Conservation (phyloP, 2,888 invertebrate species). For the Conus canariensis region DNA sequence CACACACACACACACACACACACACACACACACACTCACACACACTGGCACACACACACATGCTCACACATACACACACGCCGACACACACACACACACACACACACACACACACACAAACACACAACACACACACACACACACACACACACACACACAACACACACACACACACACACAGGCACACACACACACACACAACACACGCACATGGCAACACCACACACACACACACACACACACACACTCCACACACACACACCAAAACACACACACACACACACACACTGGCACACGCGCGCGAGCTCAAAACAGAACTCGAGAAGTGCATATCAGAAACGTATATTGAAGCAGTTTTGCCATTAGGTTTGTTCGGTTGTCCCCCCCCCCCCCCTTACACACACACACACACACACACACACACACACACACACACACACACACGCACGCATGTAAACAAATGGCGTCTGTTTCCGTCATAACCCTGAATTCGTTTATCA, state of each 20-base stretch:
- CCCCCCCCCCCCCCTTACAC: too few relatives aligned
- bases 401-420: too few relatives aligned
- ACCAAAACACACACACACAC: not conserved
- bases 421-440: too few relatives aligned
- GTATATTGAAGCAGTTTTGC: too few relatives aligned
- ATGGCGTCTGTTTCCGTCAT: too few relatives aligned
- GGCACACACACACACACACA: not conserved
- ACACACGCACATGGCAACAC: not conserved
- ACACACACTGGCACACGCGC: not conserved
- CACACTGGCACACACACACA: not conserved
- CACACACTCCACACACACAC: not conserved
- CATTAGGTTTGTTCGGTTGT: too few relatives aligned
- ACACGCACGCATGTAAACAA: too few relatives aligned
- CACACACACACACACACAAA: not conserved
- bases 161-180: too few relatives aligned
- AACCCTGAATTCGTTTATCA: too few relatives aligned
- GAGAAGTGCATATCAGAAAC: too few relatives aligned
- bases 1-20: not conserved
- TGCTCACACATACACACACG: not conserved
- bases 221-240: constrained; percentile 11
- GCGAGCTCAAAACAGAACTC: too few relatives aligned
- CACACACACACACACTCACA: not conserved
- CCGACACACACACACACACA: not conserved
- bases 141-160: not conserved
- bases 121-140: constrained; percentile 4